Percentiles rank a stretch among this genome's conserved stretches.
phyloP scores from a whole-genome alignment of 1,140 invertebrate genomes.

The Drosophila melanica region DNA sequence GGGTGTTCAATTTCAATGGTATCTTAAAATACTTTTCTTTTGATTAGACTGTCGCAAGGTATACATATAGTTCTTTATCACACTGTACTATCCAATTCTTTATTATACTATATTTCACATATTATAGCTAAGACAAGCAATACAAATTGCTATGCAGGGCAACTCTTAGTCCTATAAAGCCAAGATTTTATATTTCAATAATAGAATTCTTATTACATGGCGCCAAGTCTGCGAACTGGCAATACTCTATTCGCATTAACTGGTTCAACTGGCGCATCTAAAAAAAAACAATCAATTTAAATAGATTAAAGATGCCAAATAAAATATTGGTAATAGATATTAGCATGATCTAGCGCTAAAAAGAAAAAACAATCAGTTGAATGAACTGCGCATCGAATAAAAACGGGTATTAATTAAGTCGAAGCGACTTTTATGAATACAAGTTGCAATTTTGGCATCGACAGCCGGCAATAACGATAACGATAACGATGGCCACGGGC shows the following conservation, averaged over 20 bases:
- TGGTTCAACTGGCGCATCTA: background rate
- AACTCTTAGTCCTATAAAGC: background rate
- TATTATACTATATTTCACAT: too few relatives aligned
- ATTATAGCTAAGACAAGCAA: too few relatives aligned
- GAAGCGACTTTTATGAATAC: constrained; percentile 18
- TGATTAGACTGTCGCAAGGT: too few relatives aligned
- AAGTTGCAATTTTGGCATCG: constrained; percentile 27
- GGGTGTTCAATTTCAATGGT: background rate
- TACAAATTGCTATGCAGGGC: background rate
- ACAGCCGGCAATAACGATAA: constrained; percentile 14
- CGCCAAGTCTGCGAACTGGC: background rate
- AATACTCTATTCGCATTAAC: background rate
- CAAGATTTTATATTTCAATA: background rate
- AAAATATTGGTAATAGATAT: constrained; percentile 28
- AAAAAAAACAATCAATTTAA: background rate
- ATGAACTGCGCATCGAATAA: constrained; percentile 19
- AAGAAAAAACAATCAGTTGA: constrained; percentile 40
- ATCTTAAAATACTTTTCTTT: too few relatives aligned
- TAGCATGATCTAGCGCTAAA: constrained; percentile 6
- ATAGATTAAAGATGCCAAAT: background rate
- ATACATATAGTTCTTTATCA: too few relatives aligned
- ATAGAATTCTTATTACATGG: constrained; percentile 5
- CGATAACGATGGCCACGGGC: constrained; percentile 21
- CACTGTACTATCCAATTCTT: too few relatives aligned
- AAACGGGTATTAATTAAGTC: constrained; percentile 29